A percentile compares a stretch with the other conserved stretches of the same genome.
Evolutionary conservation across 2,888 invertebrate genomes (phyloP).

Genomic region (Lutraria lutraria): DNA sequence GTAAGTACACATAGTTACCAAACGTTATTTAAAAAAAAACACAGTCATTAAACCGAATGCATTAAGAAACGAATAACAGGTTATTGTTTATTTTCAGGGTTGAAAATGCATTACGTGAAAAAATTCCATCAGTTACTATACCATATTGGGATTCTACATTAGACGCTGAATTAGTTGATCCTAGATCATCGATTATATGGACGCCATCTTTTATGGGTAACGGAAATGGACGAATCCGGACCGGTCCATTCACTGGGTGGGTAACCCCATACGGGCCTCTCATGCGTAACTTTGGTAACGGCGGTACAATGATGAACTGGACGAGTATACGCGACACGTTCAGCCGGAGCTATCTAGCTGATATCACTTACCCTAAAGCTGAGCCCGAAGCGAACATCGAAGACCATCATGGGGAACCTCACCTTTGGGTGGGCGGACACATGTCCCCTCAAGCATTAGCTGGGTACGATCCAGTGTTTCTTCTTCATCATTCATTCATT

Average conservation of each 20-base stretch:
- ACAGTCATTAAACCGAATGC: too few relatives aligned
- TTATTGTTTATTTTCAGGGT: constrained; percentile 60
- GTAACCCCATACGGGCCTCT: constrained; percentile 72
- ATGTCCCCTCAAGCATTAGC: constrained; percentile 80
- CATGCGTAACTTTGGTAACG: constrained; percentile 74
- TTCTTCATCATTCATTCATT: constrained; percentile 79
- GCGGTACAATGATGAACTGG: constrained; percentile 74
- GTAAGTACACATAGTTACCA: constrained; percentile 70
- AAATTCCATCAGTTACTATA: constrained; percentile 70
- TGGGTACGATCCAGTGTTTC: constrained; percentile 80
- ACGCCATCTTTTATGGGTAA: constrained; percentile 72
- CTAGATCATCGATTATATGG: constrained; percentile 71
- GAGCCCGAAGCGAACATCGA: constrained; percentile 71
- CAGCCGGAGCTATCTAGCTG: constrained; percentile 62
- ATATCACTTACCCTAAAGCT: constrained; percentile 72
- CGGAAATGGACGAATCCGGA: constrained; percentile 72
- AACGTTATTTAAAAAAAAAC: too few relatives aligned
- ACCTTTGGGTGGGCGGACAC: constrained; percentile 79
- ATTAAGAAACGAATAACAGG: neutral
- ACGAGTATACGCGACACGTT: constrained; percentile 70
- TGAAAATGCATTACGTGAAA: constrained; percentile 76
- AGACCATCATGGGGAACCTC: constrained; percentile 73
- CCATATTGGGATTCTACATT: constrained; percentile 78
- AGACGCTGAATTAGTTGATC: constrained; percentile 69
- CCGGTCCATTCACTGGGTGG: constrained; percentile 75